A percentile compares a stretch with the other conserved stretches of the same genome.
Conservation (phyloP, 2,113 vertebrate genomes). For the Rhizomys pruinosus region DNA sequence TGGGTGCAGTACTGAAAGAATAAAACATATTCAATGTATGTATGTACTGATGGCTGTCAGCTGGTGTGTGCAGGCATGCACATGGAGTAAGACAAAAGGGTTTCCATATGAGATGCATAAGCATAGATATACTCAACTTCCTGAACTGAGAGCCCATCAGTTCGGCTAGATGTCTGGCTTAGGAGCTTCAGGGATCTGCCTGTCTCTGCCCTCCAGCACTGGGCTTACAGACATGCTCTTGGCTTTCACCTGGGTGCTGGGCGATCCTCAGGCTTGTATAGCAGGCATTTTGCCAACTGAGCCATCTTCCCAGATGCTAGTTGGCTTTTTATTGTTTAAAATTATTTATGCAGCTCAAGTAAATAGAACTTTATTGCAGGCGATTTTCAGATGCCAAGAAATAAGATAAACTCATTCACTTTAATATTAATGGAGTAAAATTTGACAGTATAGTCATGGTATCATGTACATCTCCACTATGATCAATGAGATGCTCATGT, state of each 20-base stretch:
- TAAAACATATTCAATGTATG: neutral
- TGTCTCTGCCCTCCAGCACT: neutral
- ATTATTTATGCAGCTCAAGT: constrained; percentile 41
- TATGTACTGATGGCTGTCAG: neutral
- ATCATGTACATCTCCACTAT: neutral
- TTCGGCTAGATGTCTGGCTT: neutral
- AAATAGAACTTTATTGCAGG: constrained; percentile 39
- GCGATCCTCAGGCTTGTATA: no score
- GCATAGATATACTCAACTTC: neutral
- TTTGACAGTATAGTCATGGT: neutral
- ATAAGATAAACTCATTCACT: constrained; percentile 50
- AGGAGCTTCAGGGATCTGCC: neutral
- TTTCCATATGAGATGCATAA: neutral
- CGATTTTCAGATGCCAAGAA: constrained; percentile 23
- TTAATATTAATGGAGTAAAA: neutral
- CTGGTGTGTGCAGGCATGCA: neutral
- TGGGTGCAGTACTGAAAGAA: neutral
- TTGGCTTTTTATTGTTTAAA: constrained; percentile 43
- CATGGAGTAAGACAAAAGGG: neutral
- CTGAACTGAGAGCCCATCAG: neutral
- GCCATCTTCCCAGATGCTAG: neutral
- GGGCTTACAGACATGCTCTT: neutral
- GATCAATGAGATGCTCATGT: neutral
- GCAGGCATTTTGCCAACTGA: neutral
- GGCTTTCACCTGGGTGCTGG: neutral